Base-by-base conservation (phyloP, 1,140 invertebrate genomes). In the Lepidotrigona ventralis region DNA sequence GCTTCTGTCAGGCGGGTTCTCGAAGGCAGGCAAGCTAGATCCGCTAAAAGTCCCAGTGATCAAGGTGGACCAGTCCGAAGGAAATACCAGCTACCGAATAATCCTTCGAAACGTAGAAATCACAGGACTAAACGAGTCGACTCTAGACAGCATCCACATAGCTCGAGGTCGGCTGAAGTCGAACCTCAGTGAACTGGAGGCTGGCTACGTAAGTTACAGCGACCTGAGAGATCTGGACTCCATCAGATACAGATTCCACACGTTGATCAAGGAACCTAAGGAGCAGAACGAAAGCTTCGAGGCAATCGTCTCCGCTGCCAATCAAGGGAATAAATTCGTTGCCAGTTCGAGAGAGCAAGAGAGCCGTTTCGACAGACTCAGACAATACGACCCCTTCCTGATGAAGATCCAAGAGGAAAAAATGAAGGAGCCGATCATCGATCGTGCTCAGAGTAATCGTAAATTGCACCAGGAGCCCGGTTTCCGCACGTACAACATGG, bases 51-150 rank as follows among this genome's bases (percentile, higher is more conserved):
- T 94, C 2, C 93, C 93, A 0, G 79, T 93, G 33, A 87, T 94
- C 23, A 94, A 94, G 73, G 90, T 94, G 51, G 93, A 94, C 76
- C 93, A 94, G 33, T 91, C 93, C 4, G 93, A 94, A 75, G 93
- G 92, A 11, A 88, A 93, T 78, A 92, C 88, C n/a, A 93, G 80
- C 80, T 94, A 94, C 75, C 90, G 93, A 11, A 92, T 94, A 29
- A 89, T 93, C 4, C 82, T 94, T 33, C 86, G 84, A 8, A 90
- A 93, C 63, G 86, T 94, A 21, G 90, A 92, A 83, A 90, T 94
- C n/a, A 53, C n/a, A 4, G 93, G 93, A 11, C 82, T 94, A 21
- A 94, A 94, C 68, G 63, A 76, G 3, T 94, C 93, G 1, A 89
- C 80, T 4, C 54, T 94, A 70, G 93, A 94, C 26, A 94, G 92